Evolutionary conservation across 2,888 invertebrate genomes (phyloP), one percentile per base, ranked within the genome.

Genomic region (Macaria liturata): DNA sequence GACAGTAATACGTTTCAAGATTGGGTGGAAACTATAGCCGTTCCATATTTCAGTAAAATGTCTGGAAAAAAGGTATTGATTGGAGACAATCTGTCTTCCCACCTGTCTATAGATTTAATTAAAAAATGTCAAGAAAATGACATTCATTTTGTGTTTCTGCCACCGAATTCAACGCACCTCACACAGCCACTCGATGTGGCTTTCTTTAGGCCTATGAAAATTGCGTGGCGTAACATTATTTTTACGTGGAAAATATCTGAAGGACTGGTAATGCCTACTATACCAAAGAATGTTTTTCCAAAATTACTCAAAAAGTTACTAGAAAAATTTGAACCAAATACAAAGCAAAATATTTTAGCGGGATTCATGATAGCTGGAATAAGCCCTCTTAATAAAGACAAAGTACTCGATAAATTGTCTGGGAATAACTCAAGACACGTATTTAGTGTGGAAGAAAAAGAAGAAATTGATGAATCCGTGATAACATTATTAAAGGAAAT

Each of bases 281-380:
- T 48, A 7, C 48, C 48, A 7, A 48, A 37, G 9, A 37, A 20
- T 48, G 9, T 34, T 32, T 47, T 47, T n/a, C 9, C 34, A 32
- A 47, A 4, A 4, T 7, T 47, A 47, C n/a, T 47, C 4, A 34
- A 32, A 6, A 47, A 47, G n/a, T 9, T 47, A n/a, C 32, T 47
- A 4, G 9, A 34, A n/a, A 8, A 9, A 9, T n/a, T 47, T 4
- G 9, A 47, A 9, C n/a, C 32, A 4, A 3, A 47, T 5, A n/a
- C 46, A 4, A n/a, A 8, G 34, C 6, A 8, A 32, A 47, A 47
- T 32, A 47, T 47, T 32, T n/a, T 32, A 34, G 32, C 46, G 4
- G 46, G 46, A n/a, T 47, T 47, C n/a, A 32, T n/a, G 5, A 47
- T 32, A 47, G n/a, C 6, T 37, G 48, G 48, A 7, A 48, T 48